Evolutionary conservation across 2,888 invertebrate genomes (phyloP), one percentile per base, ranked within the genome.

Genomic region (Beris morrisii): DNA sequence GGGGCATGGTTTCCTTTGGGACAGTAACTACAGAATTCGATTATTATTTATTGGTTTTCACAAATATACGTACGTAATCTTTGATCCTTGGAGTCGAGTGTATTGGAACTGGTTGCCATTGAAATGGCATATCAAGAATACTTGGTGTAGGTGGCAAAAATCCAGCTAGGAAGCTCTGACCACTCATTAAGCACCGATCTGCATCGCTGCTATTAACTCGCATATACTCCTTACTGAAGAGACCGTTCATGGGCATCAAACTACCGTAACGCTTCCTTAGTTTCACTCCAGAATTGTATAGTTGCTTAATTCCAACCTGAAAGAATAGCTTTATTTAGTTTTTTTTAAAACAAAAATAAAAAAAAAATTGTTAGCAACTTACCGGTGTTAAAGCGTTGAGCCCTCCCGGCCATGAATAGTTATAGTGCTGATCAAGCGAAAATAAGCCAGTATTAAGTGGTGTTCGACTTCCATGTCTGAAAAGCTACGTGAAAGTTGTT

Each of bases 101-200:
- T 1, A 94, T 87, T 7, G 93, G 92, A 68, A 94, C 86, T 0
- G 94, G 94, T 73, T 90, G 89, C 94, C 94, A 94, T 0, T 77
- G 74, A 55, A 84, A 72, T 9, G 71, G 69, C 3, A 71, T 38
- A 13, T 46, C 59, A 65, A 67, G 64, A 12, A 30, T 28, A 15
- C 63, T 58, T 30, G 80, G 72, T 22, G 22, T 22, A 31, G 71
- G 73, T 4, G 75, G 68, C 22, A 81, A 71, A 66, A 85, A 79
- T 0, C 90, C 93, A 0, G 91, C 90, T 13, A 91, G 80, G 68
- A 92, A 84, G 38, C 88, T 83, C 75, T 89, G 86, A 0, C 90
- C 93, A 73, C 92, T 92, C 88, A 90, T 90, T 70, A 92, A 80
- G 71, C 92, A 91, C 54, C 93, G 84, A 66, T 92, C 88, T 64